These are phyloP conservation scores for Paguma larvata DNA, from an alignment of 2,797 vertebrate species.

Conservation along the genomic window DNA sequence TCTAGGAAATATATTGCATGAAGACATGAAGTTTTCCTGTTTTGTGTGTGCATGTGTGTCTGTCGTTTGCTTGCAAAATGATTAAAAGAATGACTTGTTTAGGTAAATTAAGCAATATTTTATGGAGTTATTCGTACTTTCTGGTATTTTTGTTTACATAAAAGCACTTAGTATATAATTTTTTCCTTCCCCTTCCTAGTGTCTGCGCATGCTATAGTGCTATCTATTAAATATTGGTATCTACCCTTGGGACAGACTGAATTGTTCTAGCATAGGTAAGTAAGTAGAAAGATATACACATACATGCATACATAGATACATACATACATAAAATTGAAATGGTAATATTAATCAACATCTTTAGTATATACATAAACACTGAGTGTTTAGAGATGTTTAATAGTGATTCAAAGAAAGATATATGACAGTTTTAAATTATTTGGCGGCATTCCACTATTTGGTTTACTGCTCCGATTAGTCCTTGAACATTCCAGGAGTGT, in stretches of 20 bases:
- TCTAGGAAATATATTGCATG: not conserved
- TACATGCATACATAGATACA: not conserved
- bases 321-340: not conserved
- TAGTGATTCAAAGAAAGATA: not conserved
- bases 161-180: not conserved
- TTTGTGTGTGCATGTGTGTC: not conserved
- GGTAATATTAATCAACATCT: not conserved
- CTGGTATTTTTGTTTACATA: not conserved
- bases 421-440: not conserved
- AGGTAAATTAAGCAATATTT: not conserved
- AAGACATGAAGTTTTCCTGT: not conserved
- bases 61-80: not conserved
- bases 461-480: not conserved
- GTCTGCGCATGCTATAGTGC: not conserved
- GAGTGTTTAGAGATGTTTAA: not conserved
- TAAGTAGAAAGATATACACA: not conserved
- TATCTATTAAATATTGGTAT: not conserved
- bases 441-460: not conserved
- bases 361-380: not conserved
- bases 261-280: too few species aligned
- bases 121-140: not conserved
- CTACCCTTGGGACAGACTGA: not conserved
- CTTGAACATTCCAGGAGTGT: not conserved
- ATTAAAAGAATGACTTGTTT: not conserved
- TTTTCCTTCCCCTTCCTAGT: not conserved